Evolutionary conservation across 2,113 vertebrate genomes (phyloP).

Genomic region (Odobenus rosmarus): DNA sequence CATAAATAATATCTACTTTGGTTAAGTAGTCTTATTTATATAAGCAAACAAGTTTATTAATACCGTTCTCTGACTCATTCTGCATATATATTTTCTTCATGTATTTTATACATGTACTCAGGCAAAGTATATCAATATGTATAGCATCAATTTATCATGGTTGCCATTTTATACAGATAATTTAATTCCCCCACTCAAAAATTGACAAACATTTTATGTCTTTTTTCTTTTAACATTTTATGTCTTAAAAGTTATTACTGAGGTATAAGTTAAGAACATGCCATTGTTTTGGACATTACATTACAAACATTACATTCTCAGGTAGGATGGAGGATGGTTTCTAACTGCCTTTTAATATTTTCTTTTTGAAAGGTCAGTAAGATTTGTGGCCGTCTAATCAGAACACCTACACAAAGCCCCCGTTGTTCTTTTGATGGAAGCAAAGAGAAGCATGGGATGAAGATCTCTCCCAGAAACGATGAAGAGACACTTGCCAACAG

Average conservation of each 20-base stretch:
- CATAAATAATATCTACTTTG: background rate
- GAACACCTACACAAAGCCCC: constrained; percentile 81
- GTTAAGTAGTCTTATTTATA: background rate
- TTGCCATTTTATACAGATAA: background rate
- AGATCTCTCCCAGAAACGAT: constrained; percentile 78
- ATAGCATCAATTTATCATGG: background rate
- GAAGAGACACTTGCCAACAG: constrained; percentile 87
- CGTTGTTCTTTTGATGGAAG: constrained; percentile 79
- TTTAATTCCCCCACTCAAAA: background rate
- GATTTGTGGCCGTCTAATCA: constrained; percentile 88
- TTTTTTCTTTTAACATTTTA: background rate
- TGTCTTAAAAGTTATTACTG: background rate
- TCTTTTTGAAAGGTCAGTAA: constrained; percentile 86
- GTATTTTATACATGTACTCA: background rate
- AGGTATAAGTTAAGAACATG: background rate
- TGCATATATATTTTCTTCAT: background rate
- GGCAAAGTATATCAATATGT: background rate
- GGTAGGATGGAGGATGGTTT: background rate
- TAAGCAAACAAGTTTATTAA: background rate
- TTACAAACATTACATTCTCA: background rate
- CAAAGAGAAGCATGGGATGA: constrained; percentile 84
- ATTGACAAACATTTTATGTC: background rate
- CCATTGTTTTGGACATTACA: background rate
- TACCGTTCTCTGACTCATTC: background rate
- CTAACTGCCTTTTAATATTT: constrained; percentile 68